Evolutionary conservation across 2,113 vertebrate genomes (phyloP).

Genomic region (Leucoraja erinaceus): DNA sequence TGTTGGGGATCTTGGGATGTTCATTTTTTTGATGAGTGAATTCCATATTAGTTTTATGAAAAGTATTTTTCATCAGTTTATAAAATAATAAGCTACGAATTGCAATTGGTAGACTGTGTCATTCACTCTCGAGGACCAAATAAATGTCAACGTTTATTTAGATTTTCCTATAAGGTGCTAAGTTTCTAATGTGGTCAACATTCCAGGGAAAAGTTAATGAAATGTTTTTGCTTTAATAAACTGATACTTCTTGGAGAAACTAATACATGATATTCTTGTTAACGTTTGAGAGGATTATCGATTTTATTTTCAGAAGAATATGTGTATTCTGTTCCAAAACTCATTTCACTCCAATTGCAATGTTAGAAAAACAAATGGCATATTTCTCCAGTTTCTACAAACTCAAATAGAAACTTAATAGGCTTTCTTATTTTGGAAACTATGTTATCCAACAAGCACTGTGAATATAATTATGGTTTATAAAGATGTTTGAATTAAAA

Average conservation of each 20-base stretch:
- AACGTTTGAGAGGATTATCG: not conserved
- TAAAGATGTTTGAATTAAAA: conserved; percentile 6
- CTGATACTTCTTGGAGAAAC: not conserved
- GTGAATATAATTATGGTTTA: conserved; percentile 20
- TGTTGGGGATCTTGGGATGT: conserved; percentile 15
- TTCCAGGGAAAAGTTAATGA: conserved; percentile 20
- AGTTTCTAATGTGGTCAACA: conserved; percentile 14
- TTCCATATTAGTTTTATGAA: not conserved
- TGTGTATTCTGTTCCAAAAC: not conserved
- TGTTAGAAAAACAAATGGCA: not conserved
- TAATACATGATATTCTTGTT: conserved; percentile 13
- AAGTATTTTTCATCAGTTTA: conserved; percentile 6
- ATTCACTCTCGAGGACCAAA: conserved; percentile 31
- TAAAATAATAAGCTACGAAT: not conserved
- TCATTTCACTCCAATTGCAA: not conserved
- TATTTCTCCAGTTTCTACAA: not conserved
- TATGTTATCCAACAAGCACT: not conserved
- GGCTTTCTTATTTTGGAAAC: not conserved
- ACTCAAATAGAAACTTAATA: not conserved
- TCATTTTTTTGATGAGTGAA: not conserved
- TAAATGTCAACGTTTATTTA: not conserved
- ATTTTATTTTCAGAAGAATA: conserved; percentile 12
- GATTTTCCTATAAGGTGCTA: not conserved
- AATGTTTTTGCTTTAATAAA: conserved; percentile 1
- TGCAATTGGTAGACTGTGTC: not conserved